Conservation (phyloP, 2,888 invertebrate genomes). For the Amorpha juglandis region DNA sequence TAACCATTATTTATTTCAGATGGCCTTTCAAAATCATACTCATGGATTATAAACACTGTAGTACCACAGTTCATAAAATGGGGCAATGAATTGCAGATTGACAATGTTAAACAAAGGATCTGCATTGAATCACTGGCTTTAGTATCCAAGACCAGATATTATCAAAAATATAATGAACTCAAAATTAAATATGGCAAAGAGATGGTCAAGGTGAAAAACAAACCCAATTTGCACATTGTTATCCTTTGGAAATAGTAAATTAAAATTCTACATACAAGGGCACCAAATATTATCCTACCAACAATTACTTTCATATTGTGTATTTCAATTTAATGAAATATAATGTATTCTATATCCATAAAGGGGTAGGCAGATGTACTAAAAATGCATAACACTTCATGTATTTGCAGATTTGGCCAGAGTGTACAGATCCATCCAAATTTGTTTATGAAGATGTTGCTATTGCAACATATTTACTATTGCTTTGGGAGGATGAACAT, state of each 20-base stretch:
- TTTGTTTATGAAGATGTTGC: slow-evolving; percentile 98
- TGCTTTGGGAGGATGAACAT: slow-evolving; percentile 88
- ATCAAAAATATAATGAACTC: slow-evolving; percentile 87
- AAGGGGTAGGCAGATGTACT: too few relatives aligned
- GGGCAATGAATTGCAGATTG: slow-evolving; percentile 72
- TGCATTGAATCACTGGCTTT: slow-evolving; percentile 86
- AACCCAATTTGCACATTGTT: too few relatives aligned
- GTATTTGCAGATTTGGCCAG: slow-evolving; percentile 90
- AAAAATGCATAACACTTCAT: neutral
- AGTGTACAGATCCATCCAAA: slow-evolving; percentile 96
- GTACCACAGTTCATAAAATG: slow-evolving; percentile 86
- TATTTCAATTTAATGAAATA: neutral
- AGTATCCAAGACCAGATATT: slow-evolving; percentile 88
- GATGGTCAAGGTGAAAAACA: slow-evolving; percentile 85
- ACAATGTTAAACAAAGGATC: slow-evolving; percentile 42
- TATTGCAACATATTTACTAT: slow-evolving; percentile 93
- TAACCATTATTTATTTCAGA: slow-evolving; percentile 49
- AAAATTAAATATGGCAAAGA: slow-evolving; percentile 91
- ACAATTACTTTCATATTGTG: too few relatives aligned
- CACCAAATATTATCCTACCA: too few relatives aligned
- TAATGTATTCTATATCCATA: too few relatives aligned
- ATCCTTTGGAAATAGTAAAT: too few relatives aligned
- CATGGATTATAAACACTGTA: slow-evolving; percentile 84
- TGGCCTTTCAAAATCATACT: slow-evolving; percentile 52
- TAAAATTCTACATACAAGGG: too few relatives aligned